Base-by-base conservation (phyloP, 1,140 invertebrate genomes). In the Drosophila jambulina region DNA sequence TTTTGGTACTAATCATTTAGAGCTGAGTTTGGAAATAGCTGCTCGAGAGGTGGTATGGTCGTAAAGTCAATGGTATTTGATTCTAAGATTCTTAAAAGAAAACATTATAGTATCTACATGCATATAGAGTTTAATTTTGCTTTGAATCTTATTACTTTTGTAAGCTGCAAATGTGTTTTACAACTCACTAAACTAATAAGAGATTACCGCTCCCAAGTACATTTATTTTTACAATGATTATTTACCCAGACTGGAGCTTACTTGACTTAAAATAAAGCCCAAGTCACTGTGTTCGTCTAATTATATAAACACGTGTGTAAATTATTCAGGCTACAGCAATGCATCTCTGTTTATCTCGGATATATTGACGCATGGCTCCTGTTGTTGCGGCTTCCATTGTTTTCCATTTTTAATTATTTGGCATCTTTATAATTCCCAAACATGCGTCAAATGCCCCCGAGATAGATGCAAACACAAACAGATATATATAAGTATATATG, bases 351-450 rank as follows among this genome's bases (percentile, higher is more conserved):
- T 75, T 75, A 75, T 75, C 56, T 56, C 23, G 19, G 34, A 63
- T 27, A 54, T 23, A 75, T 75, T 63, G 71, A 75, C 70, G 69
- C 40, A 46, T 75, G 57, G 49, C 57, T 75, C 25, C 48, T 54
- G 48, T n/a, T 43, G 38, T 27, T 72, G 67, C 12, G 38, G 46
- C 56, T 42, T 51, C 38, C 54, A 51, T 71, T 74, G 53, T 59
- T 61, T 62, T 61, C 29, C 29, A 36, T 56, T 53, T 56, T 75
- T 63, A 75, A 74, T 72, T 59, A 72, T 72, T 71, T 36, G n/a
- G 36, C 68, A 60, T 72, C 70, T 74, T 71, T 74, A 72, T 60
- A 74, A 72, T 60, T 72, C 68, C 70, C 70, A 74, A 74, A 74
- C 70, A 49, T 72, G 69, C 69, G 69, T 72, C 71, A 75, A 75